A percentile compares a stretch with the other conserved stretches of the same genome.
Evolutionary conservation across 2,113 vertebrate genomes (phyloP).

Genomic region (Vulpes lagopus): DNA sequence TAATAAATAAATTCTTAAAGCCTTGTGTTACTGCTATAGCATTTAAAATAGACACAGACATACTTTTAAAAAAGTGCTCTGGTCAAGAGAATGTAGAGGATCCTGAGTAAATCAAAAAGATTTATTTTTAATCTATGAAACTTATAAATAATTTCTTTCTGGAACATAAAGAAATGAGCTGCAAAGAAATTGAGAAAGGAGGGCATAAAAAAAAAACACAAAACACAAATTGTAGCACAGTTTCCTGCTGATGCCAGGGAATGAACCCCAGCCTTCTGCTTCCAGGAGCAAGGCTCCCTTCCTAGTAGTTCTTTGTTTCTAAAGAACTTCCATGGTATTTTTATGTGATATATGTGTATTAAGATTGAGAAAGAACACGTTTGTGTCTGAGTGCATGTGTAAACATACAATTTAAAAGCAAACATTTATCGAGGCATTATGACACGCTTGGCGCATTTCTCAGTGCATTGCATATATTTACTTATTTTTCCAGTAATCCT

Average conservation of each 20-base stretch:
- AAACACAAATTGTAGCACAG: background rate
- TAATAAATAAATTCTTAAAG: conserved; percentile 26
- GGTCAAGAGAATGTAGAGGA: background rate
- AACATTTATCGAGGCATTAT: background rate
- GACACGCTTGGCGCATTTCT: background rate
- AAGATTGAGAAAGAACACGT: background rate
- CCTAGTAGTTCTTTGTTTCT: background rate
- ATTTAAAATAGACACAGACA: conserved; percentile 36
- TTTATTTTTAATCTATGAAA: background rate
- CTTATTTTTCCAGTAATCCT: background rate
- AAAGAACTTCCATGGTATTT: background rate
- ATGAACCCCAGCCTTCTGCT: background rate
- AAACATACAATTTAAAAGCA: background rate
- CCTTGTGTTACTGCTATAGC: background rate
- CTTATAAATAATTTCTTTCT: conserved; percentile 12
- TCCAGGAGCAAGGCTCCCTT: background rate
- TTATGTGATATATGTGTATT: background rate
- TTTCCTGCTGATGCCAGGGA: background rate
- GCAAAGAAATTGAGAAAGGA: background rate
- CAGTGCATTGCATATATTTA: background rate
- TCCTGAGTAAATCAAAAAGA: background rate
- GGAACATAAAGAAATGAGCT: background rate
- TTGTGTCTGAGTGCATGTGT: background rate
- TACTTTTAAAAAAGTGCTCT: background rate
- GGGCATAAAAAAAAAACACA: background rate